A percentile compares a stretch with the other conserved stretches of the same genome.
phyloP scores from a whole-genome alignment of 2,797 vertebrate species.

The Platyrinchus mystaceus region DNA sequence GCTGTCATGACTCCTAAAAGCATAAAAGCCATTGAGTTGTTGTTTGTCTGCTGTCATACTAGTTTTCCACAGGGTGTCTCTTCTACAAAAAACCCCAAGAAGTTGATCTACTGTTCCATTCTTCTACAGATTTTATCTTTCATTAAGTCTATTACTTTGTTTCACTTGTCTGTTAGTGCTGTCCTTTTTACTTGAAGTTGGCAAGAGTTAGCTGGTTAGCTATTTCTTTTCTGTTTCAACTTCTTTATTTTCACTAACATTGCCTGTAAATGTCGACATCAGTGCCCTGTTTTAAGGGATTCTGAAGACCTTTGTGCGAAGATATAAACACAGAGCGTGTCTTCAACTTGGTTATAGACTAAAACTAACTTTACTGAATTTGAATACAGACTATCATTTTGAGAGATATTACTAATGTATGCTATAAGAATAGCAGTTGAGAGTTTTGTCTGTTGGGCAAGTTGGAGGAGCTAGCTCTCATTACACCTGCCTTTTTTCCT shows the following conservation, averaged over 20 bases:
- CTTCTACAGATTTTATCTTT: background rate
- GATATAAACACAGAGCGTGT: background rate
- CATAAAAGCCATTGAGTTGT: background rate
- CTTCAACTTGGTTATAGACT: background rate
- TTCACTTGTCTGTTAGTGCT: background rate
- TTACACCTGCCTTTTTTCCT: background rate
- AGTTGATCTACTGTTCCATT: background rate
- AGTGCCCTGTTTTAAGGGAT: background rate
- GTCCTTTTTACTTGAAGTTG: background rate
- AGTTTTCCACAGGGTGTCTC: background rate
- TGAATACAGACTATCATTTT: background rate
- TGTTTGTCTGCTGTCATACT: background rate
- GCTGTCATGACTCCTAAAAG: background rate
- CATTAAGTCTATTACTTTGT: background rate
- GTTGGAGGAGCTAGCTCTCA: background rate
- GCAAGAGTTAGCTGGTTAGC: background rate
- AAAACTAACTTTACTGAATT: background rate
- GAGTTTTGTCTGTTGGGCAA: background rate
- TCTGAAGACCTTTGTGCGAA: background rate
- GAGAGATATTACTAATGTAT: background rate
- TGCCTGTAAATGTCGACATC: background rate
- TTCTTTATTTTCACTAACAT: background rate
- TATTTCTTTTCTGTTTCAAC: fast-evolving
- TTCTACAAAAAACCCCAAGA: background rate
- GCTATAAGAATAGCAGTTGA: background rate